Conservation (phyloP, 1,140 invertebrate species). For the Tribolium castaneum region DNA sequence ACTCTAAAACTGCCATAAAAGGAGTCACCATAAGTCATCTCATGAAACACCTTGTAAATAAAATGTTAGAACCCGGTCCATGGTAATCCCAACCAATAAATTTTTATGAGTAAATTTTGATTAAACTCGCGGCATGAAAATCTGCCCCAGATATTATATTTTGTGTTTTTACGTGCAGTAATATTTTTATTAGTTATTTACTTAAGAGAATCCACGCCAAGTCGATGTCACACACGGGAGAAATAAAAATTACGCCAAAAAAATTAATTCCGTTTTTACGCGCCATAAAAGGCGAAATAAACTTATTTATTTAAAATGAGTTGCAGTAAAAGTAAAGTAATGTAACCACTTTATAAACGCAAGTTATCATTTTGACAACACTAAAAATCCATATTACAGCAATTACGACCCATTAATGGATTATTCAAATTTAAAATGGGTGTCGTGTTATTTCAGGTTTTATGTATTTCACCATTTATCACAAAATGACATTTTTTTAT, state of each 20-base stretch:
- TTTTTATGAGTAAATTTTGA: not conserved
- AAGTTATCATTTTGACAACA: not conserved
- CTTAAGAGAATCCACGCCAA: not conserved
- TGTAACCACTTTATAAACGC: not conserved
- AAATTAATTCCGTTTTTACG: too few relatives aligned
- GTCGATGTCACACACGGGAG: too few relatives aligned
- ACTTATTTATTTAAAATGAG: not conserved
- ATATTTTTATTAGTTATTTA: not conserved
- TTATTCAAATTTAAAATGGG: too few relatives aligned
- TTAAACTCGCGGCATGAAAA: not conserved
- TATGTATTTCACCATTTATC: not conserved
- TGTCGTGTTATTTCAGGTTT: too few relatives aligned
- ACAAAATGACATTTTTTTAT: not conserved
- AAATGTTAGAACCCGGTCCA: not conserved
- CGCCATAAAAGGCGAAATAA: not conserved
- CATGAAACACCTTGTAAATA: not conserved
- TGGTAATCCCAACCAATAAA: not conserved
- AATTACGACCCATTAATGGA: not conserved
- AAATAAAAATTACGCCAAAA: too few relatives aligned
- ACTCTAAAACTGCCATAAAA: not conserved
- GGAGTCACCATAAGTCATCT: not conserved
- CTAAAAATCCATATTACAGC: not conserved
- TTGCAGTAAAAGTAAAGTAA: not conserved
- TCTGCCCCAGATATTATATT: not conserved
- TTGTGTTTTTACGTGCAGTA: not conserved